Conservation (phyloP, 2,797 vertebrate genomes). For the Sebastolobus altivelis region DNA sequence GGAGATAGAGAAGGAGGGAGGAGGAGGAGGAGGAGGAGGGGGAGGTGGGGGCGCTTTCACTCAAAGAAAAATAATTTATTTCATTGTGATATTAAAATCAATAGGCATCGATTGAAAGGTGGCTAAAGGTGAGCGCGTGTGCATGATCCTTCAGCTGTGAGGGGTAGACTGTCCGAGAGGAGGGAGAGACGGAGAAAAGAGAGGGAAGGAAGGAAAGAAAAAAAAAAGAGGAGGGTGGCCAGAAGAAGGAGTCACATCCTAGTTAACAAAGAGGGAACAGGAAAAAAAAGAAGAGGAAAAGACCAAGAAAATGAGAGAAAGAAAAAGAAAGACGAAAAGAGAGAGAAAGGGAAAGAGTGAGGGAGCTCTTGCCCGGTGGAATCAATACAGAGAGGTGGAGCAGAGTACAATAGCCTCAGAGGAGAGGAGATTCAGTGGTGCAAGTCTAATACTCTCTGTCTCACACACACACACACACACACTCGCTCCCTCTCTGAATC, state of each 20-base stretch:
- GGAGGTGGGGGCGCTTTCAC: slow-evolving; percentile 41
- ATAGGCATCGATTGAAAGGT: slow-evolving; percentile 83
- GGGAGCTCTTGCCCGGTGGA: slow-evolving; percentile 73
- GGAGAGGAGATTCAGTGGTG: slow-evolving; percentile 93
- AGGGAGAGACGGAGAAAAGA: not conserved
- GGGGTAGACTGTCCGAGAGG: slow-evolving; percentile 62
- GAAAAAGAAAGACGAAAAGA: slow-evolving; percentile 20
- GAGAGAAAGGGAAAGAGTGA: slow-evolving; percentile 53
- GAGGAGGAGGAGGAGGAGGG: slow-evolving; percentile 19
- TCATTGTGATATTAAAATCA: slow-evolving; percentile 86
- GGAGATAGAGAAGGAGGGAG: slow-evolving; percentile 28
- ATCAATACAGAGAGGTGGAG: slow-evolving; percentile 86
- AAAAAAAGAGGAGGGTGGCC: slow-evolving; percentile 1
- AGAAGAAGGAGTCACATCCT: slow-evolving; percentile 59
- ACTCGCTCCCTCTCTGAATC: slow-evolving; percentile 64
- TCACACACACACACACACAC: slow-evolving; percentile 21
- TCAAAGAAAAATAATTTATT: slow-evolving; percentile 83
- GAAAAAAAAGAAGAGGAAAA: slow-evolving; percentile 42
- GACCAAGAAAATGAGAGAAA: slow-evolving; percentile 44
- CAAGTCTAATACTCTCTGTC: slow-evolving; percentile 92
- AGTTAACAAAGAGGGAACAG: slow-evolving; percentile 65
- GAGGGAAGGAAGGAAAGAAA: not conserved
- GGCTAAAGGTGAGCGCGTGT: slow-evolving; percentile 81
- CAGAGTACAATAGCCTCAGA: slow-evolving; percentile 91
- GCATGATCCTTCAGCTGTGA: slow-evolving; percentile 77